Conservation (phyloP, 2,888 invertebrate species). For the Ennomos erosarius region DNA sequence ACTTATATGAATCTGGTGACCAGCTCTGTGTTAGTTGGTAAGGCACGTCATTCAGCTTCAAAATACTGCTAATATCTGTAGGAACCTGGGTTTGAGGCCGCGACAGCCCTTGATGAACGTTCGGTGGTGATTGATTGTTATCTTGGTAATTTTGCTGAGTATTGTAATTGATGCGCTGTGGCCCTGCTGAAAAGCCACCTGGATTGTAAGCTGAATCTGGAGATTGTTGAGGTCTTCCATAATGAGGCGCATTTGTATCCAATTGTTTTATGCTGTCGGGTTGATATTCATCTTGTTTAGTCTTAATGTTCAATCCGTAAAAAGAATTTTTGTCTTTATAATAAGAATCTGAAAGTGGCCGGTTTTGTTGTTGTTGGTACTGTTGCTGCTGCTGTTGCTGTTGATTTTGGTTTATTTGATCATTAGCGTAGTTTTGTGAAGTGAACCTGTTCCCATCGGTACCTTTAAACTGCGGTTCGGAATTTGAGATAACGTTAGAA, state of each 20-base stretch:
- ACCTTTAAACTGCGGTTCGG: constrained; percentile 58
- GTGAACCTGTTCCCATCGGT: constrained; percentile 54
- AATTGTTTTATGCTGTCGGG: constrained; percentile 58
- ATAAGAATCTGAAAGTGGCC: constrained; percentile 69
- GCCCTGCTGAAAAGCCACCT: constrained; percentile 50
- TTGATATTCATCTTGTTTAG: constrained; percentile 63
- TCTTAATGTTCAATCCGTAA: constrained; percentile 69
- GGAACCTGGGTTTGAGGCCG: constrained; percentile 56
- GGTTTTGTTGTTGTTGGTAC: constrained; percentile 67
- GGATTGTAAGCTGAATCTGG: constrained; percentile 57
- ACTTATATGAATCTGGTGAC: constrained; percentile 57
- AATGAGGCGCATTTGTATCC: constrained; percentile 57
- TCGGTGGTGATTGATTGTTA: constrained; percentile 57
- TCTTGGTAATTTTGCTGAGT: constrained; percentile 61
- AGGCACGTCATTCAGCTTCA: constrained; percentile 76
- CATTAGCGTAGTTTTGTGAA: constrained; percentile 61
- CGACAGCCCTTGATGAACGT: constrained; percentile 55
- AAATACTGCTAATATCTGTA: constrained; percentile 61
- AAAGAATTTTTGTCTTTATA: constrained; percentile 76
- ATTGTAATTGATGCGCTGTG: constrained; percentile 55
- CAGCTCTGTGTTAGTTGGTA: constrained; percentile 68
- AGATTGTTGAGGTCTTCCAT: constrained; percentile 57
- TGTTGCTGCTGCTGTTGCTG: constrained; percentile 41
- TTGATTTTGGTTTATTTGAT: constrained; percentile 54
- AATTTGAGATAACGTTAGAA: constrained; percentile 72